phyloP scores from a whole-genome alignment of 2,113 vertebrate genomes.

The Motacilla tschutschensis region DNA sequence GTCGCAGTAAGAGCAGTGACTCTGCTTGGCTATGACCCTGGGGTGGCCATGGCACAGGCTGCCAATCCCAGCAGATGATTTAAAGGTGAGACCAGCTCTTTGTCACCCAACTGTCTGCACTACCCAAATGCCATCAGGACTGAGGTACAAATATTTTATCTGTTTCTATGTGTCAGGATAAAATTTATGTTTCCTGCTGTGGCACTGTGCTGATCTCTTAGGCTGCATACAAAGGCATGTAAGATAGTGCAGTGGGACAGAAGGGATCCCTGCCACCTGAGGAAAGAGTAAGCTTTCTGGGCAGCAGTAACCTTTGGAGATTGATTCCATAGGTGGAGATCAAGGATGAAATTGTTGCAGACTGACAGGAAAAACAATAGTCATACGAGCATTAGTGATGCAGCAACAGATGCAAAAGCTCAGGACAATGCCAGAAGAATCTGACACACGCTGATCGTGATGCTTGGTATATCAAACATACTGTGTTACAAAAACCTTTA shows the following conservation, averaged over 20 bases:
- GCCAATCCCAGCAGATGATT: not conserved
- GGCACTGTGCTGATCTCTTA: not conserved
- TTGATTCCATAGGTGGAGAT: not conserved
- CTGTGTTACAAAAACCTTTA: not conserved
- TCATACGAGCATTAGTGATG: not conserved
- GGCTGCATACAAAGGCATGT: not conserved
- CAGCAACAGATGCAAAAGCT: not conserved
- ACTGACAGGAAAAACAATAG: not conserved
- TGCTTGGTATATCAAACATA: not conserved
- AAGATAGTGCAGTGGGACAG: not conserved
- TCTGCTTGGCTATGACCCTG: not conserved
- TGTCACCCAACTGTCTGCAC: not conserved
- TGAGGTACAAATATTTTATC: not conserved
- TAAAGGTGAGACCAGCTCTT: not conserved
- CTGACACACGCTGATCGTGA: not conserved
- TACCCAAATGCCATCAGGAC: accelerated
- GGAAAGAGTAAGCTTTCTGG: not conserved
- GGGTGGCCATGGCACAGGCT: not conserved
- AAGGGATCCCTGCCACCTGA: not conserved
- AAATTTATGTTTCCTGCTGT: not conserved
- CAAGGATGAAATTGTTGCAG: not conserved
- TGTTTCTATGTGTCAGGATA: not conserved
- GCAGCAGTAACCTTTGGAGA: not conserved
- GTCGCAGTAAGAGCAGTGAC: not conserved
- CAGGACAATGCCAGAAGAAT: not conserved